phyloP scores from a whole-genome alignment of 2,113 vertebrate genomes.

The Danionella cerebrum region DNA sequence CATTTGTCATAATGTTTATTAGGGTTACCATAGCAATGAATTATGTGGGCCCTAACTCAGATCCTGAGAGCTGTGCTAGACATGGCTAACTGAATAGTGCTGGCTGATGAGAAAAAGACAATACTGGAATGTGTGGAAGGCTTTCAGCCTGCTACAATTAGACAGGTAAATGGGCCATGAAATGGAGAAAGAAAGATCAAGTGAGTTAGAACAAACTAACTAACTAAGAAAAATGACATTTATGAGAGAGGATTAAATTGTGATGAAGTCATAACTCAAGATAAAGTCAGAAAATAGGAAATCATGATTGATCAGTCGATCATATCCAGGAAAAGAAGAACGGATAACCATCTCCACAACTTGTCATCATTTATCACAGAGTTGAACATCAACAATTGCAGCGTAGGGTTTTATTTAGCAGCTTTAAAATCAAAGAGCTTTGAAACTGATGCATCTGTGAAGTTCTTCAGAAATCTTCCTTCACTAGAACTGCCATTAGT shows the following conservation, averaged over 20 bases:
- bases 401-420: constrained; percentile 32
- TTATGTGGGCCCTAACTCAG: constrained; percentile 26
- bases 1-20: no score
- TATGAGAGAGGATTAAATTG: constrained; percentile 2
- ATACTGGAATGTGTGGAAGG: constrained; percentile 51
- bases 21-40: constrained; percentile 37
- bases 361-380: constrained; percentile 8
- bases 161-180: constrained; percentile 67
- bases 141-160: constrained; percentile 65
- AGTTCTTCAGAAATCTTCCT: constrained; percentile 35
- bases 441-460: constrained; percentile 33
- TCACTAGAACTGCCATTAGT: constrained; percentile 18
- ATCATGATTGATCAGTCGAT: neutral
- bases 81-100: constrained; percentile 59
- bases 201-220: neutral
- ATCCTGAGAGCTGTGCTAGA: constrained; percentile 44
- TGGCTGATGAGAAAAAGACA: constrained; percentile 51
- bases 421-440: constrained; percentile 32
- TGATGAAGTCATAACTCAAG: neutral
- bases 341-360: constrained; percentile 19
- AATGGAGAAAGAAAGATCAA: constrained; percentile 47
- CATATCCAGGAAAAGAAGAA: constrained; percentile 2
- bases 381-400: constrained; percentile 14
- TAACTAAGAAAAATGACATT: constrained; percentile 9
- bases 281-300: neutral